Percentiles rank a stretch among this genome's conserved stretches.
Evolutionary conservation across 2,888 invertebrate species (phyloP).

Genomic region (Ceriagrion tenellum): DNA sequence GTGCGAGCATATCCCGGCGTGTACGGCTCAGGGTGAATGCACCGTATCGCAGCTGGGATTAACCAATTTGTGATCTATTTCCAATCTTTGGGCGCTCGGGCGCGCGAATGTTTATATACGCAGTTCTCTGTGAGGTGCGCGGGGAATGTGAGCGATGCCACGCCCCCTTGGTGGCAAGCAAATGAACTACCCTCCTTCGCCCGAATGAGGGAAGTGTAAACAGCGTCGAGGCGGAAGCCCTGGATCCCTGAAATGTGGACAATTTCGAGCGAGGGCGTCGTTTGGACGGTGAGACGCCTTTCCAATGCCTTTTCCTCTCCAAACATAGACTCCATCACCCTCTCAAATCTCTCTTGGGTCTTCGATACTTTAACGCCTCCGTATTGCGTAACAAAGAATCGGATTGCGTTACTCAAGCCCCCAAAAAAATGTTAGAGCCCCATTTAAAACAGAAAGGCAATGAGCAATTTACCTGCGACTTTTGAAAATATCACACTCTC

Average conservation of each 20-base stretch:
- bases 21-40: neutral
- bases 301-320: too few relatives aligned
- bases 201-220: neutral
- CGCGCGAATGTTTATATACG: neutral
- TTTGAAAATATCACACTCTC: too few relatives aligned
- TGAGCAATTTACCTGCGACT: too few relatives aligned
- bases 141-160: neutral
- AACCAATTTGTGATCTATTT: conserved; percentile 10
- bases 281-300: neutral
- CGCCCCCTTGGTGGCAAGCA: neutral
- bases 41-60: neutral
- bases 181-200: neutral
- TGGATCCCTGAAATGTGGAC: neutral
- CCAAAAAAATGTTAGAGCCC: too few relatives aligned
- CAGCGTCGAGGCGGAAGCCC: neutral
- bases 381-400: too few relatives aligned
- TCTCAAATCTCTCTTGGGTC: too few relatives aligned
- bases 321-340: too few relatives aligned
- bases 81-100: neutral
- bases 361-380: too few relatives aligned
- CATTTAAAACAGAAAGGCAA: too few relatives aligned
- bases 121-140: neutral
- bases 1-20: neutral
- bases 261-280: neutral
- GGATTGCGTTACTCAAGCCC: too few relatives aligned